Evolutionary conservation across 2,888 invertebrate species (phyloP).

Genomic region (Zhuqinia jingwanae): DNA sequence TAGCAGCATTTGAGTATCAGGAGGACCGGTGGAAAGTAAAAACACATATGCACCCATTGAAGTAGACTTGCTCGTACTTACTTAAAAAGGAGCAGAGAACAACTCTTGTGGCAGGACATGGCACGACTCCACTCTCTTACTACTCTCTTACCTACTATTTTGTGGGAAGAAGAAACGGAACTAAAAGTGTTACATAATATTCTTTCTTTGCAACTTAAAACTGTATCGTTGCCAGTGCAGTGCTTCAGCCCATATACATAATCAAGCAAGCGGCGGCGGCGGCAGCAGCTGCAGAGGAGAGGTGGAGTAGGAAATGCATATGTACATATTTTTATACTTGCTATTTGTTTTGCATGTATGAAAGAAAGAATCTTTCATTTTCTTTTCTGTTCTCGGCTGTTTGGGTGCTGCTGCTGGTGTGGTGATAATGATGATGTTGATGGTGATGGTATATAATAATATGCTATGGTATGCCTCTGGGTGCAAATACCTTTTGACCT

Average conservation of each 20-base stretch:
- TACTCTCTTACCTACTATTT: no score
- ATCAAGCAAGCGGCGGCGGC: neutral
- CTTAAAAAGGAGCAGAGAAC: no score
- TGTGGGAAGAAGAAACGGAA: slow-evolving; percentile 2
- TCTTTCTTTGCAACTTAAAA: neutral
- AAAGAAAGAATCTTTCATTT: slow-evolving; percentile 16
- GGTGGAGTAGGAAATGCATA: neutral
- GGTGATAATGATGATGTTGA: no score
- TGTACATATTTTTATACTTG: neutral
- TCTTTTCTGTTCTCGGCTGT: neutral
- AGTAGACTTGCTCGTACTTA: no score
- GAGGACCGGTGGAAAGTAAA: no score
- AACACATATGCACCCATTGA: no score
- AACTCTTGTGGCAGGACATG: no score
- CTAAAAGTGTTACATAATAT: slow-evolving; percentile 9
- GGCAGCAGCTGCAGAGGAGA: no score
- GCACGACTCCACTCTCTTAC: no score
- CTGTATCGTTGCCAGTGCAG: neutral
- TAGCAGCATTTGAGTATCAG: no score
- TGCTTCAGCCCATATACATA: neutral
- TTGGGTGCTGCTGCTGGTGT: slow-evolving; percentile 1
- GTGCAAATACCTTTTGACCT: slow-evolving; percentile 71
- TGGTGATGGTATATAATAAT: no score
- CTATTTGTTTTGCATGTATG: neutral
- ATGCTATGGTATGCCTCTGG: slow-evolving; percentile 14